Evolutionary conservation across 2,113 vertebrate species (phyloP), one percentile per base, ranked within the genome.

Genomic region (Cepphus grylle): DNA sequence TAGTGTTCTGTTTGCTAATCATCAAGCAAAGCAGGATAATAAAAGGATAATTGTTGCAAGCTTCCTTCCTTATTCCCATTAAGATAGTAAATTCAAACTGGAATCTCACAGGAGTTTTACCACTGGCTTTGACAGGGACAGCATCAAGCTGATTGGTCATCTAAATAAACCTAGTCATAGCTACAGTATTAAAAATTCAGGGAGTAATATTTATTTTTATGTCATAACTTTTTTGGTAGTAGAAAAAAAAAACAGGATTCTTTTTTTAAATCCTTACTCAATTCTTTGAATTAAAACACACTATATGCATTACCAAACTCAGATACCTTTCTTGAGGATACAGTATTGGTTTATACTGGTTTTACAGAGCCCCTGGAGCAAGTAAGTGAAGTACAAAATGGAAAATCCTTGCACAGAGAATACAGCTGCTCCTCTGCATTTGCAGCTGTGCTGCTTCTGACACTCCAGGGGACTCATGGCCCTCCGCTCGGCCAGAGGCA

Each of bases 41-140:
- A 92, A 81, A 76, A 94, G 47, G 49, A 56, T 92, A 95, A 93
- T 92, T 94, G 74, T 87, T 81, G 49, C 56, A 61, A 95, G 65
- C 80, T 96, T 91, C 88, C 88, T 92, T 86, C 52, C 80, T 94
- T 77, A 84, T 76, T 88, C 88, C 87, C 77, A 89, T 69, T 78
- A 87, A 62, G 69, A 56, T 61, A 58, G 69, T 69, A 88, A 94
- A 82, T 73, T 91, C 69, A 53, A 34, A 63, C 49, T 83, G 59
- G 59, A 92, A 78, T 88, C 69, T 83, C 88, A 47, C 26, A 77
- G 87, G 70, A 81, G 32, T 92, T 55, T 7, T 65, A 58, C 40
- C 55, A 38, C 71, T 50, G 79, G 50, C 74, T 93, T 88, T 90
- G 47, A 58, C 1, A 77, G 67, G 38, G 72, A 66, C 50, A 94